Evolutionary conservation across 2,888 invertebrate genomes (phyloP).

Genomic region (Saturnia pavonia): DNA sequence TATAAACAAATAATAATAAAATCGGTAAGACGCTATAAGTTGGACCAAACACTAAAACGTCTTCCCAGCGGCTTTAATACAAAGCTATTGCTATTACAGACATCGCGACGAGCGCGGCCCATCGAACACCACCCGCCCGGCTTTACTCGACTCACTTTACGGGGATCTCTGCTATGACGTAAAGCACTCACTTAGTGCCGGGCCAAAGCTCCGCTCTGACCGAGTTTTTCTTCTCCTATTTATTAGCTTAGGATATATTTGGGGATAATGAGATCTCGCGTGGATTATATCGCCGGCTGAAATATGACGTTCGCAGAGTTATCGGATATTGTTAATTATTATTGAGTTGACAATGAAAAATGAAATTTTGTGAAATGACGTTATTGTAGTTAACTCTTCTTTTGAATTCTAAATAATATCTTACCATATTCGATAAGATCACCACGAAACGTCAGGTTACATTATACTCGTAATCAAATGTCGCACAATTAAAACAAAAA

Average conservation of each 20-base stretch:
- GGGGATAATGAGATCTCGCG: constrained; percentile 58
- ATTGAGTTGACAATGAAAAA: constrained; percentile 5
- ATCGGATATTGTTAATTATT: constrained; percentile 15
- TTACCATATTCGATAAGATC: not conserved
- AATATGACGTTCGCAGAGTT: constrained; percentile 7
- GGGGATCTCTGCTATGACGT: constrained; percentile 81
- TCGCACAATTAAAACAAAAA: too few species aligned
- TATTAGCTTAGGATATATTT: constrained; percentile 74
- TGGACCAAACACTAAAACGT: constrained; percentile 68
- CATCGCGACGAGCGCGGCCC: constrained; percentile 71
- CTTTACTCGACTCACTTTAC: constrained; percentile 79
- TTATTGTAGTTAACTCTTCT: not conserved
- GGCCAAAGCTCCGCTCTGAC: constrained; percentile 59
- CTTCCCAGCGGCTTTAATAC: constrained; percentile 77
- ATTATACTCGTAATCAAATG: too few species aligned
- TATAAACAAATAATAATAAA: not conserved
- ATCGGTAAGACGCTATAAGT: constrained; percentile 26
- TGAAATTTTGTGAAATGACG: not conserved
- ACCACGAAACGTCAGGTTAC: too few species aligned
- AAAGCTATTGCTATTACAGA: constrained; percentile 81
- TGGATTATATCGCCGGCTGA: constrained; percentile 52
- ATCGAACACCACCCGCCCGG: constrained; percentile 70
- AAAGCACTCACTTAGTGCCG: constrained; percentile 75
- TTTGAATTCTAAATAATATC: not conserved
- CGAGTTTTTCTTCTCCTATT: constrained; percentile 75